Conservation (phyloP, 2,113 vertebrate genomes). For the Tragelaphus scriptus region DNA sequence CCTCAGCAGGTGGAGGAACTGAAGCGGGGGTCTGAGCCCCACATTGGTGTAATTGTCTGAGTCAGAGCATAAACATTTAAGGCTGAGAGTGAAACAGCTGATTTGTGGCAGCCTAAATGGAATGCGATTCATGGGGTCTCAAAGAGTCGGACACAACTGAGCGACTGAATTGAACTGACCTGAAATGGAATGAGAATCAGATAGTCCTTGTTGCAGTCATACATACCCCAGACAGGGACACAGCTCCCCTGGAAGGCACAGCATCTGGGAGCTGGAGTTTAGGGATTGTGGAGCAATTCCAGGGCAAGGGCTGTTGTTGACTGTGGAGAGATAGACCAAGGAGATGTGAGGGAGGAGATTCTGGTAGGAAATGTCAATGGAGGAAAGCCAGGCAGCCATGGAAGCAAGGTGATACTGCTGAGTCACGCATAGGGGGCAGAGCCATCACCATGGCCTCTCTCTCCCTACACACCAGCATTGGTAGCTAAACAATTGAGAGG, state of each 20-base stretch:
- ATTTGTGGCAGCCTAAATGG: neutral
- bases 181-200: neutral
- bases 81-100: neutral
- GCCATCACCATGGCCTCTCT: neutral
- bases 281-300: neutral
- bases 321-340: neutral
- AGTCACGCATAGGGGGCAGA: neutral
- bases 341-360: neutral
- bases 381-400: neutral
- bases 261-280: neutral
- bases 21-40: neutral
- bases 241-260: neutral
- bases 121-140: neutral
- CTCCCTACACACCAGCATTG: fast-evolving
- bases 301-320: neutral
- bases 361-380: neutral
- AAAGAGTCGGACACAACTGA: no score
- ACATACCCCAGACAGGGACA: neutral
- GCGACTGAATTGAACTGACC: no score
- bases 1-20: neutral
- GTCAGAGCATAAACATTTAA: neutral
- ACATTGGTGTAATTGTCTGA: neutral
- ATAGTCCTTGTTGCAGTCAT: neutral
- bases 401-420: neutral
- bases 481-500: neutral